A percentile compares a stretch with the other conserved stretches of the same genome.
Evolutionary conservation across 2,888 invertebrate genomes (phyloP).

Genomic region (Apamea epomidion): DNA sequence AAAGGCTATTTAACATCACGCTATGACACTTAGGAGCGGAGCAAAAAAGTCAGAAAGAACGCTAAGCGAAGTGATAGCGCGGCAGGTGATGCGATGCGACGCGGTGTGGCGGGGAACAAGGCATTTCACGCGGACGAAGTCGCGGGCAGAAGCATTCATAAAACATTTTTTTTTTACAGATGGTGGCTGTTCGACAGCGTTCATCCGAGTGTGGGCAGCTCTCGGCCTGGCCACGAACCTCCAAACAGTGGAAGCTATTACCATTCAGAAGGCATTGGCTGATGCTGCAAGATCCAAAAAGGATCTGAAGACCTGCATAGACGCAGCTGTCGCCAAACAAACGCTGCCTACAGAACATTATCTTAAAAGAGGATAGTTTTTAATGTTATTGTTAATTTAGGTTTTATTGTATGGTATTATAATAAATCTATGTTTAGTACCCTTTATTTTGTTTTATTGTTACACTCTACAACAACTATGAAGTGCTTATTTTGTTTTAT

Average conservation of each 20-base stretch:
- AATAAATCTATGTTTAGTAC: slow-evolving; percentile 42
- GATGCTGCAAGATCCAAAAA: slow-evolving; percentile 89
- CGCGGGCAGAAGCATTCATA: background rate
- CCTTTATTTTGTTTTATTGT: slow-evolving; percentile 20
- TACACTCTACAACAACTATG: background rate
- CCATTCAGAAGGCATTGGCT: slow-evolving; percentile 92
- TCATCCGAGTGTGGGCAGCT: slow-evolving; percentile 93
- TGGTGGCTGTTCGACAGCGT: slow-evolving; percentile 91
- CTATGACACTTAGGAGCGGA: too few relatives aligned
- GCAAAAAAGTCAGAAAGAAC: too few relatives aligned
- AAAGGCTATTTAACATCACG: too few relatives aligned
- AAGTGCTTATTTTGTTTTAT: slow-evolving; percentile 8
- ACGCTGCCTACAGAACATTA: slow-evolving; percentile 87
- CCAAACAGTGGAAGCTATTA: slow-evolving; percentile 91
- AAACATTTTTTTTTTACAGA: slow-evolving; percentile 74
- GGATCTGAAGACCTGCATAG: slow-evolving; percentile 90
- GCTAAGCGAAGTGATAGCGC: background rate
- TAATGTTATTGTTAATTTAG: slow-evolving; percentile 8
- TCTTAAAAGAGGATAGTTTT: slow-evolving; percentile 77
- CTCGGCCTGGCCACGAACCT: slow-evolving; percentile 92
- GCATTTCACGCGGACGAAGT: background rate
- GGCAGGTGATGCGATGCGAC: background rate
- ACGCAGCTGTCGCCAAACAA: slow-evolving; percentile 84
- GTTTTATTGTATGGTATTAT: slow-evolving; percentile 35
- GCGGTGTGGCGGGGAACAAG: background rate